These are phyloP conservation scores for Cichlasoma orientale DNA, from an alignment of 2,797 vertebrate genomes.

Conservation along the genomic window DNA sequence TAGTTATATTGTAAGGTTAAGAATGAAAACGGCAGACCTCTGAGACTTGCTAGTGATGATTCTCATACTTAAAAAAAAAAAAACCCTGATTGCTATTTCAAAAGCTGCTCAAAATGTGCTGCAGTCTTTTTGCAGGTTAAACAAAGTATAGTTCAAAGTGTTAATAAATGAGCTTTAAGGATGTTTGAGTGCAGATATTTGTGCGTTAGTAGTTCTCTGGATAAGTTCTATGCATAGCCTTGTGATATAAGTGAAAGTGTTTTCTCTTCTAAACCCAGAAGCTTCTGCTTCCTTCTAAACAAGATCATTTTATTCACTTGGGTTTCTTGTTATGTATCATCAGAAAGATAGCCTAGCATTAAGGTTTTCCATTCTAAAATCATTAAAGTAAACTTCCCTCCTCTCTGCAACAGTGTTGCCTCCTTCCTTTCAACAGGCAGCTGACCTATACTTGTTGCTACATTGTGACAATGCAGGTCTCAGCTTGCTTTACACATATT, in stretches of 20 bases:
- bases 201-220: neutral
- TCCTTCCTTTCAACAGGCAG: neutral
- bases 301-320: neutral
- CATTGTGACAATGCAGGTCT: slow-evolving; percentile 65
- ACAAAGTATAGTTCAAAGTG: neutral
- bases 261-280: neutral
- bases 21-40: neutral
- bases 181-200: neutral
- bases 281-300: neutral
- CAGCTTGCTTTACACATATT: slow-evolving; percentile 75
- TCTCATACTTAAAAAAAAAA: neutral
- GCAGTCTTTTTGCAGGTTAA: neutral
- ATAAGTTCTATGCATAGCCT: neutral
- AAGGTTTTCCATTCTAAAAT: neutral
- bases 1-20: neutral
- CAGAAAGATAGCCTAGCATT: neutral
- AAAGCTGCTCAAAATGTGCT: neutral
- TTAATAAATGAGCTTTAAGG: neutral
- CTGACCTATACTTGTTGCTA: neutral
- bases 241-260: neutral
- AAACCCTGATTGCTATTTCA: neutral
- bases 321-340: neutral
- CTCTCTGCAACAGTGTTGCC: fast-evolving
- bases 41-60: neutral
- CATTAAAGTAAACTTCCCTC: neutral